A percentile compares a stretch with the other conserved stretches of the same genome.
phyloP scores from a whole-genome alignment of 2,797 vertebrate genomes.

The Echeneis naucrates region DNA sequence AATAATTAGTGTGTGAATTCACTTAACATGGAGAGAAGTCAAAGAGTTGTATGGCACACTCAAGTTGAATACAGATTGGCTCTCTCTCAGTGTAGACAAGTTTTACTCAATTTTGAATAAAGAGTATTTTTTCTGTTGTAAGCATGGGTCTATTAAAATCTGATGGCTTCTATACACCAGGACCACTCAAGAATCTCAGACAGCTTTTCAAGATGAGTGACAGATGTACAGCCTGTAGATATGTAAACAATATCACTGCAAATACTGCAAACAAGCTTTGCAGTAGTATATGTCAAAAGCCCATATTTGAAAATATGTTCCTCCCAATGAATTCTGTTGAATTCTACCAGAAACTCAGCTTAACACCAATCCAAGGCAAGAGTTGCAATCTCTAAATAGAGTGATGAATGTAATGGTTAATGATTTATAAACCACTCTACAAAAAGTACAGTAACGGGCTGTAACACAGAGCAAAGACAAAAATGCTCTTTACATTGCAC shows the following conservation, averaged over 20 bases:
- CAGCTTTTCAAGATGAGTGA: background rate
- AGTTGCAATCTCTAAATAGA: background rate
- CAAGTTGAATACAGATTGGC: conserved; percentile 52
- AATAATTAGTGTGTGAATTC: conserved; percentile 71
- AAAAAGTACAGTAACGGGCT: background rate
- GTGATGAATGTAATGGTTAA: background rate
- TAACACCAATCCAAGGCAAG: background rate
- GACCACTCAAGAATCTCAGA: background rate
- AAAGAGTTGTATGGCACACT: conserved; percentile 50
- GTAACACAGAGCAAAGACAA: conserved; percentile 5
- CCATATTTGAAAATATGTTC: background rate
- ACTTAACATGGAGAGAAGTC: conserved; percentile 62
- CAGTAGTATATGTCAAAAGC: background rate
- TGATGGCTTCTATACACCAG: background rate
- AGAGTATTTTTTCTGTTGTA: background rate
- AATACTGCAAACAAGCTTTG: background rate
- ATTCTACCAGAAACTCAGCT: background rate
- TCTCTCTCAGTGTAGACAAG: conserved; percentile 12
- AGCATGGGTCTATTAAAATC: background rate
- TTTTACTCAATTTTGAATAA: conserved; percentile 28
- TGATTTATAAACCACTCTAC: background rate
- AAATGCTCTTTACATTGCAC: conserved; percentile 55
- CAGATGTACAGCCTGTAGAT: background rate
- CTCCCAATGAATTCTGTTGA: background rate
- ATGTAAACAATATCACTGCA: background rate